Evolutionary conservation across 2,888 invertebrate genomes (phyloP).

Genomic region (Salticus scenicus): DNA sequence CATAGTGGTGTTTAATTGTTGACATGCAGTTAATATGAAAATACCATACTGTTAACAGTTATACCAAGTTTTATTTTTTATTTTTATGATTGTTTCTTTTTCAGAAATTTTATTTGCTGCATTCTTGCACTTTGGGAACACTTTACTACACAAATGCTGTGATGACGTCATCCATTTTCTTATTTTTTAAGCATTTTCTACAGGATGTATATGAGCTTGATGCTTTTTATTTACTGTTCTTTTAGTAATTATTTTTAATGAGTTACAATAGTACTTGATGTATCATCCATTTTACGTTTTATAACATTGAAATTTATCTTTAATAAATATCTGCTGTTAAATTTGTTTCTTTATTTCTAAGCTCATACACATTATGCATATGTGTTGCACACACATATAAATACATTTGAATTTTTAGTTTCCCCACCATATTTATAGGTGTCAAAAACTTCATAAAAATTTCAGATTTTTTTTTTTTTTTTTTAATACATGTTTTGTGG

Average conservation of each 20-base stretch:
- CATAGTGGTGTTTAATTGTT: too few relatives aligned
- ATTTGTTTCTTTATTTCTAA: neutral
- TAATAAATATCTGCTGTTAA: neutral
- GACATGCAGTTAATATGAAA: too few relatives aligned
- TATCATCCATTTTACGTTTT: neutral
- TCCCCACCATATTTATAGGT: too few relatives aligned
- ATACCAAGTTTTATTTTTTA: neutral
- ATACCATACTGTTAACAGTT: too few relatives aligned
- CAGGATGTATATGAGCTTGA: neutral
- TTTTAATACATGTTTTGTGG: too few relatives aligned
- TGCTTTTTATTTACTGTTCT: neutral
- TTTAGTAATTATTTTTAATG: neutral
- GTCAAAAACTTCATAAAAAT: too few relatives aligned
- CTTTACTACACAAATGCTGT: slow-evolving; percentile 4
- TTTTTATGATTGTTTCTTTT: too few relatives aligned
- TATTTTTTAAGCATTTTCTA: neutral
- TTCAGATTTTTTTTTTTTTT: too few relatives aligned
- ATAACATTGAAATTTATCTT: neutral
- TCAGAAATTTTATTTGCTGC: neutral
- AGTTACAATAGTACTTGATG: neutral
- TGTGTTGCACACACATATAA: too few relatives aligned
- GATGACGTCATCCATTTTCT: neutral
- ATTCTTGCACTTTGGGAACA: neutral
- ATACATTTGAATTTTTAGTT: too few relatives aligned
- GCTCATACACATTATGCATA: neutral